phyloP scores from a whole-genome alignment of 1,140 invertebrate genomes.

The Epicauta chinensis region DNA sequence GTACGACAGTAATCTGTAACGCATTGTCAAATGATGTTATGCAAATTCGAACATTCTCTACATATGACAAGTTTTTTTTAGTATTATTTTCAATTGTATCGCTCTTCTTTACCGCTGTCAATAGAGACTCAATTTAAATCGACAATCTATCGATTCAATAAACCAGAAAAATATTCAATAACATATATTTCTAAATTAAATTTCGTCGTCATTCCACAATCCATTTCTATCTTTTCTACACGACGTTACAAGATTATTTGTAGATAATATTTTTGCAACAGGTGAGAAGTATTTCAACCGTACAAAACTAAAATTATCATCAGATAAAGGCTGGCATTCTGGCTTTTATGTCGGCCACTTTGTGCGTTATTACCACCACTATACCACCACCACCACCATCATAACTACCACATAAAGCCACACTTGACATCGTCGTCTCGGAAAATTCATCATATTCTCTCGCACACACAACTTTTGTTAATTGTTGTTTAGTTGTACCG shows the following conservation, averaged over 20 bases:
- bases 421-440: no score
- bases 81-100: no score
- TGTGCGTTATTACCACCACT: slow-evolving; percentile 3
- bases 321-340: slow-evolving; percentile 6
- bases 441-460: no score
- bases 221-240: slow-evolving; percentile 5
- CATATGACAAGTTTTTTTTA: no score
- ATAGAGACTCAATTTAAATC: no score
- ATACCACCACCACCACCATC: no score
- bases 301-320: slow-evolving; percentile 15
- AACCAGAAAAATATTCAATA: no score
- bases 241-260: background rate
- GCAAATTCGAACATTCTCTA: slow-evolving; percentile 1
- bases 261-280: slow-evolving; percentile 14
- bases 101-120: no score
- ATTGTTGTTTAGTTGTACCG: no score
- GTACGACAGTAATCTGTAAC: slow-evolving; percentile 15
- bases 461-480: no score
- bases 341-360: slow-evolving; percentile 12
- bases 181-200: slow-evolving; percentile 13
- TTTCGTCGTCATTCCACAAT: slow-evolving; percentile 1
- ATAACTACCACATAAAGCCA: no score
- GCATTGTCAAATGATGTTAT: slow-evolving; percentile 14
- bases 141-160: no score
- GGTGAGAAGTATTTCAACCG: slow-evolving; percentile 7